Evolutionary conservation across 2,113 vertebrate genomes (phyloP).

Genomic region (Sterna hirundo): DNA sequence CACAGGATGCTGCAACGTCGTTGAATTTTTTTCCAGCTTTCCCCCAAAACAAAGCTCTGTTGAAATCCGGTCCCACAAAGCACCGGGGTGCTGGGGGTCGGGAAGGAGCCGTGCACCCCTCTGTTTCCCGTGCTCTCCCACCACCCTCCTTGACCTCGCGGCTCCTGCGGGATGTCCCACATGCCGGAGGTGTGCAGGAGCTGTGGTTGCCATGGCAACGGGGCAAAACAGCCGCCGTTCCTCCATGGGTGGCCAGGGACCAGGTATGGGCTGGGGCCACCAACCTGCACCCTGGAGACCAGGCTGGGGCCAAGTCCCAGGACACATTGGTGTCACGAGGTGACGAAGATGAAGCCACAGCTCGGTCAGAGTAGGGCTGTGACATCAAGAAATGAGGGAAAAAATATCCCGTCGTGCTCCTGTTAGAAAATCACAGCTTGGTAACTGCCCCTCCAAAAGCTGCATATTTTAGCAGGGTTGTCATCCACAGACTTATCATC

Average conservation of each 20-base stretch:
- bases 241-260: neutral
- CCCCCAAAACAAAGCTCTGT: neutral
- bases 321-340: neutral
- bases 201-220: neutral
- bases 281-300: accelerated
- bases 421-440: neutral
- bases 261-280: neutral
- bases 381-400: neutral
- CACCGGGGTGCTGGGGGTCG: accelerated
- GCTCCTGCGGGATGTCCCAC: accelerated
- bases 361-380: neutral
- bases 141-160: accelerated
- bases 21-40: neutral
- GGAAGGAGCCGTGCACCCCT: accelerated
- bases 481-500: neutral
- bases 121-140: neutral
- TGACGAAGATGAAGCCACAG: neutral
- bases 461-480: neutral
- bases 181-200: neutral
- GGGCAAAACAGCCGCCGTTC: neutral
- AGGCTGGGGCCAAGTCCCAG: neutral
- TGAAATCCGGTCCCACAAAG: accelerated
- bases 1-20: neutral
- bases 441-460: neutral
- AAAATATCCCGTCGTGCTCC: neutral